Conservation (phyloP, 2,797 vertebrate species). For the Crocodylus rhombifer region DNA sequence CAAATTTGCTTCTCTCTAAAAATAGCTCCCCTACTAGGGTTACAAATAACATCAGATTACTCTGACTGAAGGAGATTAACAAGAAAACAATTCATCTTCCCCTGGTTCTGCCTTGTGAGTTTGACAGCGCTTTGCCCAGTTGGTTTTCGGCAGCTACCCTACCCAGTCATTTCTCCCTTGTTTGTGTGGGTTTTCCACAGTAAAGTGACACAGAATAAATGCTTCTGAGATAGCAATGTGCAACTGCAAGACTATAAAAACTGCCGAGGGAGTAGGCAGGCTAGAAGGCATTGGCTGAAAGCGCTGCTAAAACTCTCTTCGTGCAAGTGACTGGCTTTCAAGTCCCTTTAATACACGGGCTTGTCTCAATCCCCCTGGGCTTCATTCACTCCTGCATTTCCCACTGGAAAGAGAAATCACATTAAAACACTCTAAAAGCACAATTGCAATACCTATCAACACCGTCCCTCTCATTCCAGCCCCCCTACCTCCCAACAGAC, state of each 20-base stretch:
- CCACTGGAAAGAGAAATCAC: not conserved
- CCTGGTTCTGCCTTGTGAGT: not conserved
- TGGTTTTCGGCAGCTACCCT: too few species aligned
- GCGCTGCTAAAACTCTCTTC: fast-evolving
- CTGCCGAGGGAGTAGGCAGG: fast-evolving
- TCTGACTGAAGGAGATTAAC: not conserved
- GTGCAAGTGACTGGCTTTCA: fast-evolving
- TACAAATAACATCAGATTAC: slow-evolving; percentile 37
- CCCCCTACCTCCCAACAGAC: not conserved
- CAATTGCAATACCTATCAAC: too few species aligned
- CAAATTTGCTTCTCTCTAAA: slow-evolving; percentile 69
- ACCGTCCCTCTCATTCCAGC: not conserved
- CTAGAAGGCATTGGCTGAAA: fast-evolving
- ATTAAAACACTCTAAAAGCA: not conserved
- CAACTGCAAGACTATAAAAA: not conserved
- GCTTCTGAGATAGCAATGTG: fast-evolving
- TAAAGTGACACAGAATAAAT: not conserved
- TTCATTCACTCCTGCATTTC: not conserved
- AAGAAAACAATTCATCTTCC: not conserved
- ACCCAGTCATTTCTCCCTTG: not conserved
- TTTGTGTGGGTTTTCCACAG: not conserved
- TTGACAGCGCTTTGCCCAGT: not conserved
- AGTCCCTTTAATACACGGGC: not conserved
- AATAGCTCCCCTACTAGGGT: slow-evolving; percentile 62
- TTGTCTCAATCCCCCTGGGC: too few species aligned